A percentile compares a stretch with the other conserved stretches of the same genome.
phyloP scores from a whole-genome alignment of 1,140 invertebrate genomes.

The Lepidurus packardi region DNA sequence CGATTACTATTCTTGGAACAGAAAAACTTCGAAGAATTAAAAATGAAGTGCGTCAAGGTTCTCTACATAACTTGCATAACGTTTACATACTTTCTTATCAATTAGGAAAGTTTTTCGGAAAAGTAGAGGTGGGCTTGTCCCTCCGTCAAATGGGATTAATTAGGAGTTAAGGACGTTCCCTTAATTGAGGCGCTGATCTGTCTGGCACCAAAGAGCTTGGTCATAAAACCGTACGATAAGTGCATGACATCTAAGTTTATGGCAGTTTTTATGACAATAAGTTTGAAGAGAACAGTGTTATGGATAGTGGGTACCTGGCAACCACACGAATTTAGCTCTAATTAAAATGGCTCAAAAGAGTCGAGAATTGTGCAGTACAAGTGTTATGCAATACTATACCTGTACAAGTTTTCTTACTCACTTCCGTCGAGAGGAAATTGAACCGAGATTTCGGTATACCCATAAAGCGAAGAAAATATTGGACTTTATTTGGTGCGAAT shows the following conservation, averaged over 20 bases:
- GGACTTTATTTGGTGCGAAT: not conserved
- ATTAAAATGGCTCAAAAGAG: not conserved
- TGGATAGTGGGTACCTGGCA: slow-evolving; percentile 9
- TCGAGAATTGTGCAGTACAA: not conserved
- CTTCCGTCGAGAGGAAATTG: not conserved
- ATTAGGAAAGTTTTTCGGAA: not conserved
- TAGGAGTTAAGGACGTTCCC: not conserved
- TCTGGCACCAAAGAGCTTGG: not conserved
- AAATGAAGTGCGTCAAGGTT: too few relatives aligned
- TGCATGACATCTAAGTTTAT: not conserved
- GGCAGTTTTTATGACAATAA: slow-evolving; percentile 13
- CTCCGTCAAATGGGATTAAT: not conserved
- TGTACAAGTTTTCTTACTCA: not conserved
- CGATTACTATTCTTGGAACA: too few relatives aligned
- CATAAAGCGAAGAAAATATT: not conserved
- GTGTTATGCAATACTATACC: not conserved
- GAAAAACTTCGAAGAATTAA: too few relatives aligned
- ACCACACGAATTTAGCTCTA: not conserved
- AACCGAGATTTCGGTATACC: not conserved
- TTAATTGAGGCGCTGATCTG: not conserved
- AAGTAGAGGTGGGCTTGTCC: not conserved
- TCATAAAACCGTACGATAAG: not conserved
- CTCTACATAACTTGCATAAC: too few relatives aligned
- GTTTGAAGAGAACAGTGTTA: not conserved
- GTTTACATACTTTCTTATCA: not conserved